Conservation (phyloP, 1,140 invertebrate genomes). For the Papilio polytes region DNA sequence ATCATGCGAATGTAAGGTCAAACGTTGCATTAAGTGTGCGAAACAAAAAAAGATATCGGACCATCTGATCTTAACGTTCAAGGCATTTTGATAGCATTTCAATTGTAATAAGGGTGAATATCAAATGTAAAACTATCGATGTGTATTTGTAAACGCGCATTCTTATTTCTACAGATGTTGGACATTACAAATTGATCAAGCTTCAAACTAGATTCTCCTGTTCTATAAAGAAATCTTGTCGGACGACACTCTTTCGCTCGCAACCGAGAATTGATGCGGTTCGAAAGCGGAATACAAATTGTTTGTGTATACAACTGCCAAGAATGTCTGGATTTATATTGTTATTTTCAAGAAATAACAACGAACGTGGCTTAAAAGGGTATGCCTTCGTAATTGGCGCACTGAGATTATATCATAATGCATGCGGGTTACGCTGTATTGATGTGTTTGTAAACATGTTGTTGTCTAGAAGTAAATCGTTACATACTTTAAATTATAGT, state of each 20-base stretch:
- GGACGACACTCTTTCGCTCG: slow-evolving; percentile 31
- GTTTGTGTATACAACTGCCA: slow-evolving; percentile 6
- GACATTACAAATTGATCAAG: slow-evolving; percentile 40
- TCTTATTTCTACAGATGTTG: slow-evolving; percentile 36
- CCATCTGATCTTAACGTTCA: slow-evolving; percentile 12
- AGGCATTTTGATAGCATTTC: background rate
- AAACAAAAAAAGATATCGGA: slow-evolving; percentile 19
- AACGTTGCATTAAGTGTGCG: slow-evolving; percentile 13
- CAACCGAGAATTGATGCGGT: slow-evolving; percentile 32
- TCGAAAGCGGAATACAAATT: slow-evolving; percentile 33
- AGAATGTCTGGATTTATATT: slow-evolving; percentile 27
- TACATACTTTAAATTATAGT: background rate
- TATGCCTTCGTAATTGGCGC: slow-evolving; percentile 16
- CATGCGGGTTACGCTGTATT: slow-evolving; percentile 11
- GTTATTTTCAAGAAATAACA: slow-evolving; percentile 28
- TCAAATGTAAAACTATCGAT: background rate
- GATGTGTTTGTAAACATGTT: background rate
- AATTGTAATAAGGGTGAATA: slow-evolving; percentile 6
- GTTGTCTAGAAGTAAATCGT: background rate
- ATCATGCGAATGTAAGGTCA: slow-evolving; percentile 40
- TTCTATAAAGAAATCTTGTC: slow-evolving; percentile 39
- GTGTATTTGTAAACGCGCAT: slow-evolving; percentile 9
- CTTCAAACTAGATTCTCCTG: slow-evolving; percentile 37
- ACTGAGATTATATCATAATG: slow-evolving; percentile 19
- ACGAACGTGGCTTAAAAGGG: slow-evolving; percentile 23